Percentiles rank a stretch among this genome's conserved stretches.
phyloP scores from a whole-genome alignment of 2,888 invertebrate species.

The Bugulina stolonifera region DNA sequence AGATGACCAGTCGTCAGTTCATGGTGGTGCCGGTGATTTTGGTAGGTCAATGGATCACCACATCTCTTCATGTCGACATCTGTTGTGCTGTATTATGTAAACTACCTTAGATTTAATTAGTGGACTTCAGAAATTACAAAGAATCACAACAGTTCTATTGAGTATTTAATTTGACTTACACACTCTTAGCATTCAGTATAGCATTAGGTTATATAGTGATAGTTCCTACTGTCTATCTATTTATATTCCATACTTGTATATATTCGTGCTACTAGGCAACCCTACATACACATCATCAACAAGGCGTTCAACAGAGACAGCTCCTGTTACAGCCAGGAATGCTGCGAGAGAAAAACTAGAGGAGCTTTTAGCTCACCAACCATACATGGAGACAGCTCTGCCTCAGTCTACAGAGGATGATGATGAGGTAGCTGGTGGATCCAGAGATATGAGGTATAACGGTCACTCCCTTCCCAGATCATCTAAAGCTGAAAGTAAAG shows the following conservation, averaged over 20 bases:
- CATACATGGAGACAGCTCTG: background rate
- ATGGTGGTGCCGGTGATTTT: background rate
- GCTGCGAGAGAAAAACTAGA: constrained; percentile 18
- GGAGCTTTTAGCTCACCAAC: constrained; percentile 19
- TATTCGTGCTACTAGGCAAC: too few relatives aligned
- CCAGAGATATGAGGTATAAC: background rate
- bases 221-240: too few relatives aligned
- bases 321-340: background rate
- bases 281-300: background rate
- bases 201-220: too few relatives aligned
- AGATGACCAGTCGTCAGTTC: constrained; percentile 3
- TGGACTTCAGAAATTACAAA: too few relatives aligned
- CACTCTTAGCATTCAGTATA: too few relatives aligned
- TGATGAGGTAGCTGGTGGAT: background rate
- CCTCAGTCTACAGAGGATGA: background rate
- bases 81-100: too few relatives aligned
- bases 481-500: background rate
- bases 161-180: too few relatives aligned
- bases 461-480: background rate
- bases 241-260: too few relatives aligned
- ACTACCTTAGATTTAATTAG: too few relatives aligned
- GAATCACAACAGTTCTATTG: too few relatives aligned
- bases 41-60: too few relatives aligned
- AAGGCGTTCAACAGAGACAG: background rate
- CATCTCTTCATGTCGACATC: too few relatives aligned